Percentiles rank a stretch among this genome's conserved stretches.
Conservation (phyloP, 2,797 vertebrate species). For the Lepus oiostolus region DNA sequence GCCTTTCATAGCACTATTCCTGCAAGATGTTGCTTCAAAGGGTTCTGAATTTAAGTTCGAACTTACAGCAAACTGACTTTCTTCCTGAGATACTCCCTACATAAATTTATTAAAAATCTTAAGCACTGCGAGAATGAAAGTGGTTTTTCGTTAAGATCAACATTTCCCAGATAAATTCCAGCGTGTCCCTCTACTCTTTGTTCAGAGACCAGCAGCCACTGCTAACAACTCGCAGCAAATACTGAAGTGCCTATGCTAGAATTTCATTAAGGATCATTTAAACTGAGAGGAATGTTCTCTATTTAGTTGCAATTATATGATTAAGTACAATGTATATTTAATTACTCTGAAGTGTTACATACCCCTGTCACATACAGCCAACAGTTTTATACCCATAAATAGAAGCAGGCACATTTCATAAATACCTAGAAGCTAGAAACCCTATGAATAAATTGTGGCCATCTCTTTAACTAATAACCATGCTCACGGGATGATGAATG, state of each 20-base stretch:
- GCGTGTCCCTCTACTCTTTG: neutral
- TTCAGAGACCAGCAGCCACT: neutral
- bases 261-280: slow-evolving; percentile 27
- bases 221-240: neutral
- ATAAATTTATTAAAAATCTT: neutral
- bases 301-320: neutral
- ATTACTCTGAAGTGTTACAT: slow-evolving; percentile 34
- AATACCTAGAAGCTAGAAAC: slow-evolving; percentile 31
- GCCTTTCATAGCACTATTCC: neutral
- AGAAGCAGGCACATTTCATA: slow-evolving; percentile 10
- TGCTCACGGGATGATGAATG: neutral
- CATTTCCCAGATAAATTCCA: slow-evolving; percentile 3
- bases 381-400: neutral
- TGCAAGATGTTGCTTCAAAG: neutral
- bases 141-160: slow-evolving; percentile 23
- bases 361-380: neutral
- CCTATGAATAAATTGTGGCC: neutral
- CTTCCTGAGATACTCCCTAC: neutral
- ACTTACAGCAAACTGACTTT: neutral
- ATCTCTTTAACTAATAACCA: slow-evolving; percentile 7
- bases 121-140: neutral
- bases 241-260: slow-evolving; percentile 1
- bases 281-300: neutral
- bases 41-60: neutral
- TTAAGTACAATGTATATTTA: neutral